Evolutionary conservation across 2,113 vertebrate genomes (phyloP).

Genomic region (Neotoma lepida): DNA sequence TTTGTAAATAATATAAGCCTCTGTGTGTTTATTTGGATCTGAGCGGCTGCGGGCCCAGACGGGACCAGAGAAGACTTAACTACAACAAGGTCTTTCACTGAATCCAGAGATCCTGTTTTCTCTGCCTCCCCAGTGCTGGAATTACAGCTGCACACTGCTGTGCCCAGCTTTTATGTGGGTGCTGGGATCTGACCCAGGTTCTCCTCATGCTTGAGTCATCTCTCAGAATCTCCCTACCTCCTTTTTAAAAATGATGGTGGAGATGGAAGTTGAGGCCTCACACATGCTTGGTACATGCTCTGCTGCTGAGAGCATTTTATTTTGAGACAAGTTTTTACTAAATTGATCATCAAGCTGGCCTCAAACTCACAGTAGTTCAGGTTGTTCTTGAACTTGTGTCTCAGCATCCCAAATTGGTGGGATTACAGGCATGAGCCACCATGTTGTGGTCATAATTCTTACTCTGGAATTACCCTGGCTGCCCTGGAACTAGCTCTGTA

Average conservation of each 20-base stretch:
- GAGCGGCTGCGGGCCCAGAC: too few species aligned
- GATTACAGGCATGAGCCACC: not conserved
- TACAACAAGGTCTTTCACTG: not conserved
- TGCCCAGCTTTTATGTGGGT: not conserved
- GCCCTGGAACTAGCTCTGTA: not conserved
- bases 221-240: not conserved
- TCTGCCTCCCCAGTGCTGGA: not conserved
- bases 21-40: too few species aligned
- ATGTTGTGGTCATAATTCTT: not conserved
- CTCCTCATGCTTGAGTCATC: not conserved
- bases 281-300: not conserved
- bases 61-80: too few species aligned
- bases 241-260: not conserved
- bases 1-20: too few species aligned
- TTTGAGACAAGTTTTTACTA: not conserved
- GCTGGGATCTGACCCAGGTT: not conserved
- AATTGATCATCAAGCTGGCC: not conserved
- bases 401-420: not conserved
- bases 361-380: not conserved
- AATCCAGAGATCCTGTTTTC: not conserved
- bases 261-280: not conserved
- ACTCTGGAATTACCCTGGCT: not conserved
- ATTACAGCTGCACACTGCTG: not conserved
- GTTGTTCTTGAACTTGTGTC: not conserved
- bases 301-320: not conserved